These are phyloP conservation scores for Lontra canadensis DNA, from an alignment of 2,113 vertebrate genomes.

Conservation along the genomic window DNA sequence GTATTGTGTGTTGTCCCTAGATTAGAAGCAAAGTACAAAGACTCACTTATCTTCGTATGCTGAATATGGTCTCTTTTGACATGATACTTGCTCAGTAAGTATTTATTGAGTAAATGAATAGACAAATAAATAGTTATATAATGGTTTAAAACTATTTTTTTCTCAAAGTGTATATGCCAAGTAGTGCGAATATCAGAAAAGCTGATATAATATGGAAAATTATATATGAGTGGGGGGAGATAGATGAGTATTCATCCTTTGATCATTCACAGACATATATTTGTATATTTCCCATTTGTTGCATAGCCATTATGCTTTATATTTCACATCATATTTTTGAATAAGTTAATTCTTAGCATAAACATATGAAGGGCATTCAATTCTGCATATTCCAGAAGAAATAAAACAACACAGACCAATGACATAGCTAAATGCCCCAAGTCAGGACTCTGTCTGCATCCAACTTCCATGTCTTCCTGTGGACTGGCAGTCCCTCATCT, in stretches of 20 bases:
- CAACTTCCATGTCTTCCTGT: background rate
- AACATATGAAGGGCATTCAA: background rate
- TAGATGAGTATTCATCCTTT: background rate
- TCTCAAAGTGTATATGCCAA: background rate
- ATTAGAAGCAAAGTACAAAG: background rate
- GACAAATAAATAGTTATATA: background rate
- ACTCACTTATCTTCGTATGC: background rate
- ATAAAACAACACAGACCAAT: background rate
- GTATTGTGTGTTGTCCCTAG: background rate
- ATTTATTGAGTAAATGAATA: background rate
- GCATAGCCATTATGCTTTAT: background rate
- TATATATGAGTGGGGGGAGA: background rate
- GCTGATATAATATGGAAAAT: background rate
- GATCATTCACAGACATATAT: background rate
- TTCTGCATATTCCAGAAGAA: background rate
- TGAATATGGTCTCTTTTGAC: background rate
- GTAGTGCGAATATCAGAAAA: background rate
- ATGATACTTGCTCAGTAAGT: background rate
- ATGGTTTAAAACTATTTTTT: slow-evolving; percentile 4
- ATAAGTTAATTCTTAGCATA: background rate
- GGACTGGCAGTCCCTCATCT: background rate
- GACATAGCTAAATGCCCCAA: background rate
- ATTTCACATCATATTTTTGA: background rate
- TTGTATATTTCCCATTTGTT: background rate
- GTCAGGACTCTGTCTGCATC: background rate